Conservation (phyloP, 2,888 invertebrate genomes). For the Flexamia atlantica region DNA sequence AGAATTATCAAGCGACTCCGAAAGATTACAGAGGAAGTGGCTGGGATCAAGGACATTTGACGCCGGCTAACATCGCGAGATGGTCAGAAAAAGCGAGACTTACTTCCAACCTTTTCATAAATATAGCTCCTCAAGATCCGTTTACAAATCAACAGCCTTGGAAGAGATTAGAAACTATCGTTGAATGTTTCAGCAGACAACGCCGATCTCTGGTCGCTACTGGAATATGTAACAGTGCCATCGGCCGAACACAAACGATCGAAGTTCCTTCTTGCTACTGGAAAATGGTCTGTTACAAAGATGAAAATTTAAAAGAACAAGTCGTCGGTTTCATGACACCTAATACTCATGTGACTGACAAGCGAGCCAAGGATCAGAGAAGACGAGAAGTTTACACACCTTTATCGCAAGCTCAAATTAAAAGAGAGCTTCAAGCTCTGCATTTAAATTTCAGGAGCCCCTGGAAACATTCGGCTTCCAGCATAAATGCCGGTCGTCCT, state of each 20-base stretch:
- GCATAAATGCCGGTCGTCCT: slow-evolving; percentile 50
- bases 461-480: slow-evolving; percentile 50
- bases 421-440: neutral
- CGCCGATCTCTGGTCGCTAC: slow-evolving; percentile 60
- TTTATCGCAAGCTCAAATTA: slow-evolving; percentile 54
- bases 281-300: slow-evolving; percentile 66
- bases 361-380: neutral
- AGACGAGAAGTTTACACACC: slow-evolving; percentile 57
- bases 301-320: slow-evolving; percentile 60
- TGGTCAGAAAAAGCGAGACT: slow-evolving; percentile 64
- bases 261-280: slow-evolving; percentile 63
- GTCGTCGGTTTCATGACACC: slow-evolving; percentile 63
- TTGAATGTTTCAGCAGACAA: slow-evolving; percentile 62
- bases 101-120: slow-evolving; percentile 61
- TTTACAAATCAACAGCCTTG: slow-evolving; percentile 63
- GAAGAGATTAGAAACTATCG: slow-evolving; percentile 60
- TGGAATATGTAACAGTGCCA: slow-evolving; percentile 44
- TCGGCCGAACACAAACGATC: slow-evolving; percentile 44
- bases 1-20: slow-evolving; percentile 47
- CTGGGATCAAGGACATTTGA: slow-evolving; percentile 64
- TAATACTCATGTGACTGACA: slow-evolving; percentile 21
- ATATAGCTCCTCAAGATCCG: slow-evolving; percentile 63
- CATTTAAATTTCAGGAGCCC: slow-evolving; percentile 22
- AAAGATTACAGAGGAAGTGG: slow-evolving; percentile 56
- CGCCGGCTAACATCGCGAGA: slow-evolving; percentile 63